Evolutionary conservation across 1,140 invertebrate genomes (phyloP), one percentile per base, ranked within the genome.

Genomic region (Achroia grisella): DNA sequence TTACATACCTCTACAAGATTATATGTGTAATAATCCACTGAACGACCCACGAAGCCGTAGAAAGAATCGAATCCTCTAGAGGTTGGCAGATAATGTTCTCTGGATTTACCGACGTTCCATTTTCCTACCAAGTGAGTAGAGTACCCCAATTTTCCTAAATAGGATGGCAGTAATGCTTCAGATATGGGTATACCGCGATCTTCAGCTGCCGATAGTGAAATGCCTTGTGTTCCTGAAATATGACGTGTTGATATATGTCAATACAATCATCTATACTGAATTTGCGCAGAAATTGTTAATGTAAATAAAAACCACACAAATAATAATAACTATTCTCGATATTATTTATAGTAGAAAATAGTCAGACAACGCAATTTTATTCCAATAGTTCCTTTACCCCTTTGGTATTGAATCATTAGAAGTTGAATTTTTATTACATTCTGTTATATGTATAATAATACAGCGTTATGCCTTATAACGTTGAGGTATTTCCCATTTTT

Each of bases 121-220:
- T 97, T 97, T 27, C 95, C 96, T 10, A 97, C 87, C 14, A 93
- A 87, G 72, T 94, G 91, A 1, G 93, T 95, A 8, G 73, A 77
- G 72, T 97, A 97, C 0, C 94, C 94, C 0, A 90, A 71, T 27
- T 90, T 84, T 61, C 89, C 89, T 34, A 97, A 82, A 48, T 91
- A 89, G 79, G 94, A 77, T 0, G 95, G 91, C 47, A 96, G 70
- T 0, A 93, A 64, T 33, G 89, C 90, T 52, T 91, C 88, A 13
- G 89, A 86, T 2, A 93, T 58, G 0, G 92, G 90, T 0, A 96
- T 66, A 2, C 92, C 93, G 67, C 91, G 89, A 0, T 93, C 91
- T 56, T 93, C 90, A 5, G 89, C 73, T 29, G 90, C 91, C 30
- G 88, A 73, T 40, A 95, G 90, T 0, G 94, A 93, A 48, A 87